These are phyloP conservation scores for Lepidurus apus DNA, from an alignment of 1,140 invertebrate species.

Conservation along the genomic window DNA sequence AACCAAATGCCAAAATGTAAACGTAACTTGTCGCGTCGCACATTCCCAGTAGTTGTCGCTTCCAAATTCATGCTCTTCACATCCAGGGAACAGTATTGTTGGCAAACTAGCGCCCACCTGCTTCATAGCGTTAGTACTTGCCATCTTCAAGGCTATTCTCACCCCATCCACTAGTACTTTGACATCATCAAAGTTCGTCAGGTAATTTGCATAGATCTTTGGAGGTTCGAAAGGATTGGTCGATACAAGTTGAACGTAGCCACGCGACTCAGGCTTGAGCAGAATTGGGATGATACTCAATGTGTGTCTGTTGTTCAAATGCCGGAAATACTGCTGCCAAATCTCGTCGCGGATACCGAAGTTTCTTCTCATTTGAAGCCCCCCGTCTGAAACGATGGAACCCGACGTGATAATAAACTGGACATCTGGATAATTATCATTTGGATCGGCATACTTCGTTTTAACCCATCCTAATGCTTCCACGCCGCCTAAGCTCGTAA, in stretches of 20 bases:
- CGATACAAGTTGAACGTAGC: conserved; percentile 39
- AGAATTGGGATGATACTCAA: conserved; percentile 32
- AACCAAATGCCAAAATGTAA: conserved; percentile 66
- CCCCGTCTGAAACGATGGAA: conserved; percentile 32
- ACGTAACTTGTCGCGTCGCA: conserved; percentile 72
- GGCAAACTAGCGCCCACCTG: conserved; percentile 25
- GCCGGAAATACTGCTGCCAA: conserved; percentile 9
- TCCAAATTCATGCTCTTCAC: conserved; percentile 62
- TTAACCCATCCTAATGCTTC: conserved; percentile 79
- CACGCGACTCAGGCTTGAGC: conserved; percentile 40
- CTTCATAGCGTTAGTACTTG: conserved; percentile 28
- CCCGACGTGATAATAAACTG: conserved; percentile 54
- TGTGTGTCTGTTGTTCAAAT: conserved; percentile 22
- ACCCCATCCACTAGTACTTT: conserved; percentile 35
- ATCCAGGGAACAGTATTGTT: conserved; percentile 65
- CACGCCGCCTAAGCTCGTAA: conserved; percentile 73
- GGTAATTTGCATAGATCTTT: conserved; percentile 47
- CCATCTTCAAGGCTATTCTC: conserved; percentile 28
- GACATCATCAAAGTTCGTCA: conserved; percentile 37
- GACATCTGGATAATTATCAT: conserved; percentile 53
- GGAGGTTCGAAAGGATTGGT: conserved; percentile 48
- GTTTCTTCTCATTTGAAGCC: background rate
- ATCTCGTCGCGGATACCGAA: conserved; percentile 27
- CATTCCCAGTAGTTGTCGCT: conserved; percentile 79
- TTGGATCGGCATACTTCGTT: conserved; percentile 74